phyloP scores from a whole-genome alignment of 1,140 invertebrate genomes.

The Whitmania pigra region DNA sequence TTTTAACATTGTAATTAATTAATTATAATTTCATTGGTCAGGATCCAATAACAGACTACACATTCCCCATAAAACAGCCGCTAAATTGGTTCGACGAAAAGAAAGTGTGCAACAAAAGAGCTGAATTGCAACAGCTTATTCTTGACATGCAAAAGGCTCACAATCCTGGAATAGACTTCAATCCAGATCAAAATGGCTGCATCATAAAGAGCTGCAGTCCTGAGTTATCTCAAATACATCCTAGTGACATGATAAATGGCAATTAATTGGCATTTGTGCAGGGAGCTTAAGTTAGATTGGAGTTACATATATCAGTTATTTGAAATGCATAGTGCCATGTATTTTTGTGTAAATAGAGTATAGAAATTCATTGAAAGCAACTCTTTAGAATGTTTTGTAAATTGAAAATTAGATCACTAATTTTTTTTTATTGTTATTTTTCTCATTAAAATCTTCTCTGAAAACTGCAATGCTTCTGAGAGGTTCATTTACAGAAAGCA shows the following conservation, averaged over 20 bases:
- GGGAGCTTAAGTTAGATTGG: no score
- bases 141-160: conserved; percentile 37
- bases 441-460: no score
- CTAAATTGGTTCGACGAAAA: conserved; percentile 41
- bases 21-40: conserved; percentile 27
- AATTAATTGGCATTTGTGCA: no score
- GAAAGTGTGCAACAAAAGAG: conserved; percentile 37
- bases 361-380: background rate
- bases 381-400: background rate
- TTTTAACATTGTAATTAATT: conserved; percentile 9
- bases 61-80: conserved; percentile 39
- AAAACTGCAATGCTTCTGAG: no score
- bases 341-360: no score
- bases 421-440: background rate
- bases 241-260: background rate
- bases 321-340: no score
- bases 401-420: background rate
- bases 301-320: no score
- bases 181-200: conserved; percentile 21
- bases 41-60: conserved; percentile 41
- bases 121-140: conserved; percentile 39
- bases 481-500: no score
- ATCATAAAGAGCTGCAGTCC: conserved; percentile 3
- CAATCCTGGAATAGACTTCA: conserved; percentile 24
- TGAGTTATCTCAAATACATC: conserved; percentile 1